These are phyloP conservation scores for Poeciliopsis infans DNA, from an alignment of 2,797 vertebrate species.

Conservation along the genomic window DNA sequence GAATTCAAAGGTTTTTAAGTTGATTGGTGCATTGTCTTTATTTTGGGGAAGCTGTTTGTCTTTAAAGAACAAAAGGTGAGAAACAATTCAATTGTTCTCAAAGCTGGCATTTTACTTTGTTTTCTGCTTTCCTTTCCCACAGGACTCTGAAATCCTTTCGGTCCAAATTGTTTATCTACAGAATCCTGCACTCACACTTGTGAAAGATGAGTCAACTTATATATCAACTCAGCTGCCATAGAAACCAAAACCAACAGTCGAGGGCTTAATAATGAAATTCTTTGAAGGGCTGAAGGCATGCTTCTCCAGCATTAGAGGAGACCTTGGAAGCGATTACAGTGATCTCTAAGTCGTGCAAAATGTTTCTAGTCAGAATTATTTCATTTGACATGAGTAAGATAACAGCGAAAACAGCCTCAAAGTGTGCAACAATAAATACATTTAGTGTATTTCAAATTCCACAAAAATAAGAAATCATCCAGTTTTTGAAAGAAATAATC, in stretches of 20 bases:
- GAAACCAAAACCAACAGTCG: constrained; percentile 82
- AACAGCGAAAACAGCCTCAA: background rate
- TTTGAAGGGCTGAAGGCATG: constrained; percentile 68
- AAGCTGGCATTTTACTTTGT: background rate
- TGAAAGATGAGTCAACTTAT: constrained; percentile 80
- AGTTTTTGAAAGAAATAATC: background rate
- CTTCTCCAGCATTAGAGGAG: constrained; percentile 51
- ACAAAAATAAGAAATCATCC: background rate
- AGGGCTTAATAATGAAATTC: constrained; percentile 74
- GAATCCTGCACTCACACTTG: constrained; percentile 68
- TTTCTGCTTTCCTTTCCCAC: background rate
- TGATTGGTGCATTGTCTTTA: background rate
- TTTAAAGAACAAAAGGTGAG: background rate
- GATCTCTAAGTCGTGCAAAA: constrained; percentile 34
- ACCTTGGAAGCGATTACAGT: constrained; percentile 61
- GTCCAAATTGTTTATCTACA: constrained; percentile 41
- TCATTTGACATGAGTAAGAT: background rate
- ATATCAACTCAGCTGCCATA: constrained; percentile 81
- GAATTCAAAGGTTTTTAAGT: background rate
- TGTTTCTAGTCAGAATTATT: constrained; percentile 4
- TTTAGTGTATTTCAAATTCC: background rate
- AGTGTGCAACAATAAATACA: background rate
- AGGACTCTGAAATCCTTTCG: constrained; percentile 27
- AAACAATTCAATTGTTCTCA: background rate
- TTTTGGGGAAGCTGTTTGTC: constrained; percentile 4